phyloP scores from a whole-genome alignment of 2,888 invertebrate species.

The Ellobium chinense region DNA sequence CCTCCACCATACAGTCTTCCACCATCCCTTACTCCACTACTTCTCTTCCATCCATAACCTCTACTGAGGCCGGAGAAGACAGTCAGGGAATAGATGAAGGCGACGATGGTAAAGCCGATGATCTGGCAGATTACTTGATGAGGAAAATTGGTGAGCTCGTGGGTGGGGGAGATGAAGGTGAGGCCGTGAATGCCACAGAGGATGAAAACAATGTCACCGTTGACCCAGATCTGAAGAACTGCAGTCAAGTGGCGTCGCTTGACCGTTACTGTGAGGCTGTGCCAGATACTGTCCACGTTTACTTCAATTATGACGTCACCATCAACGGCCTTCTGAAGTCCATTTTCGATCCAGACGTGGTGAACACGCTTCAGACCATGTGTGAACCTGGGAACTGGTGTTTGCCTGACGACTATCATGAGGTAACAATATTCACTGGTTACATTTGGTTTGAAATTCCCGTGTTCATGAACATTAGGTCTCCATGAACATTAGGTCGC shows the following conservation, averaged over 20 bases:
- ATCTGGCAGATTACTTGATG: not conserved
- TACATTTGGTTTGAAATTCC: no score
- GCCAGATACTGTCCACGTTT: not conserved
- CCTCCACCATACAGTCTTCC: no score
- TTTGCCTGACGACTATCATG: not conserved
- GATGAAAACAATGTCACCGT: not conserved
- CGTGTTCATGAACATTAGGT: no score
- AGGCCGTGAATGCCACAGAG: not conserved
- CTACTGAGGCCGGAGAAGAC: no score
- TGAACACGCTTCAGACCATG: not conserved
- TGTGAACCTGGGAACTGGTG: conserved; percentile 30
- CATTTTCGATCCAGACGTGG: conserved; percentile 2
- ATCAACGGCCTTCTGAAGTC: not conserved
- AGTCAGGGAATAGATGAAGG: not conserved
- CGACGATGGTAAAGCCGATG: conserved; percentile 23
- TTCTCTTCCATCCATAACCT: no score
- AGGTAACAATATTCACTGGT: conserved; percentile 32
- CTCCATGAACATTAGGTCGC: no score
- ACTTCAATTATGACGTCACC: conserved; percentile 21
- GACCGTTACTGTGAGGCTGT: conserved; percentile 4
- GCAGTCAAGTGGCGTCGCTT: not conserved
- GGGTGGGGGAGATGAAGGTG: not conserved
- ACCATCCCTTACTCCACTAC: no score
- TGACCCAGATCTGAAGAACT: not conserved
- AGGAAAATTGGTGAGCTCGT: not conserved